Percentiles rank a stretch among this genome's conserved stretches.
These are phyloP conservation scores for Saccostrea cuccullata DNA, from an alignment of 1,140 invertebrate genomes.

Conservation along the genomic window DNA sequence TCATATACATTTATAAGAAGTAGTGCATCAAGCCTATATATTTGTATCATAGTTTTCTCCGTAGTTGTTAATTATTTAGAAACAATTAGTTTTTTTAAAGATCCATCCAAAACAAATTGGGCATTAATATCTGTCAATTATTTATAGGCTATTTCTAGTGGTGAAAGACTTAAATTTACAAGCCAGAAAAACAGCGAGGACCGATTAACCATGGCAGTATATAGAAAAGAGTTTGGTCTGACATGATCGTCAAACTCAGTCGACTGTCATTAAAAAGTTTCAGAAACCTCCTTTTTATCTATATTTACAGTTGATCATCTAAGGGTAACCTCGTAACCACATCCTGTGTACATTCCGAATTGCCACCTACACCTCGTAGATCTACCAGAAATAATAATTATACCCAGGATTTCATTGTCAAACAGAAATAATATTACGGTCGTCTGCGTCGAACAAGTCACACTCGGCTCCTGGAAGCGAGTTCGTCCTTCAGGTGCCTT, in stretches of 20 bases:
- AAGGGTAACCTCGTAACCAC: not conserved
- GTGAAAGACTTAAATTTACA: not conserved
- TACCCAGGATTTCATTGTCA: constrained; percentile 22
- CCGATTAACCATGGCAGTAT: no score
- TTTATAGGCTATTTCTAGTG: not conserved
- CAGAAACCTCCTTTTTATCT: no score
- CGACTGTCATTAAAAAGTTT: no score
- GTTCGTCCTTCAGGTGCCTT: not conserved
- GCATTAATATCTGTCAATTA: not conserved
- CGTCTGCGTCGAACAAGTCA: not conserved
- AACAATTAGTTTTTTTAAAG: not conserved
- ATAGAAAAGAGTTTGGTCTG: no score
- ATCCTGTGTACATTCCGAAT: constrained; percentile 1
- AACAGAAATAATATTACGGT: not conserved
- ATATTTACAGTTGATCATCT: no score
- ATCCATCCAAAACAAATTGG: not conserved
- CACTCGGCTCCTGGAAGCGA: not conserved
- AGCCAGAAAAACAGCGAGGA: not conserved
- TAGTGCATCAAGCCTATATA: no score
- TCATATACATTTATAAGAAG: no score
- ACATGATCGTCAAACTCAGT: no score
- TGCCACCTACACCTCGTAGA: not conserved
- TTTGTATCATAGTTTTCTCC: no score
- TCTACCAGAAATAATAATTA: not conserved
- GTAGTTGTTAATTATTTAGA: not conserved